Base-by-base conservation (phyloP, 2,888 invertebrate species). In the Panopea generosa region DNA sequence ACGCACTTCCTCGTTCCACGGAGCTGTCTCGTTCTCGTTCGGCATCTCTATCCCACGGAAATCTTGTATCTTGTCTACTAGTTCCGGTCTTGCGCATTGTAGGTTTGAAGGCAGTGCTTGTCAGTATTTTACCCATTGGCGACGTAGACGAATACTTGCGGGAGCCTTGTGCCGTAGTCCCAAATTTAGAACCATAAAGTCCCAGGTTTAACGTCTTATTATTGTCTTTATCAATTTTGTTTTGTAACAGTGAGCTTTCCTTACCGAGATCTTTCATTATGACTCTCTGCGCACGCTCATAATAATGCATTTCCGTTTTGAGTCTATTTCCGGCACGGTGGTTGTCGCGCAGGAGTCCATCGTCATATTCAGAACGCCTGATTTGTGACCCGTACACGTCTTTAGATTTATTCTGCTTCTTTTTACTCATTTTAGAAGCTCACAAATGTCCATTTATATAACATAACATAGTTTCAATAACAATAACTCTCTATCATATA, bases 341-440 rank as follows among this genome's bases (percentile, higher is more conserved):
- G 57, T 87, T 86, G 55, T 84, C 80, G n/a, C 88, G 83, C 22
- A 87, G 49, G 16, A 87, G 82, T 11, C 77, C 77, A 61, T 89
- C 89, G 50, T 86, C 84, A 56, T 84, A 87, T 73, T 89, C 89
- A n/a, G 89, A 87, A 18, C 88, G 68, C n/a, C 71, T 75, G 26
- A 83, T 69, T 14, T 69, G 53, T 24, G 66, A 40, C 9, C 77
- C 85, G 40, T 74, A 72, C n/a, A 55, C 33, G 3, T 75, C 62
- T n/a, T 80, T 80, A 0, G 72, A 45, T 26, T 67, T 68, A 20
- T 72, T 79, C 9, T 45, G 47, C 20, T 56, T 63, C 4, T 47
- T 27, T 9, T 50, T 57, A 52, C 56, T 70, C 76, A 76, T 76
- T n/a, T 33, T 70, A 11, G 14, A 33, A 24, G 22, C n/a, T 45